Conservation (phyloP, 1,140 invertebrate species). For the Brachionus calyciflorus region DNA sequence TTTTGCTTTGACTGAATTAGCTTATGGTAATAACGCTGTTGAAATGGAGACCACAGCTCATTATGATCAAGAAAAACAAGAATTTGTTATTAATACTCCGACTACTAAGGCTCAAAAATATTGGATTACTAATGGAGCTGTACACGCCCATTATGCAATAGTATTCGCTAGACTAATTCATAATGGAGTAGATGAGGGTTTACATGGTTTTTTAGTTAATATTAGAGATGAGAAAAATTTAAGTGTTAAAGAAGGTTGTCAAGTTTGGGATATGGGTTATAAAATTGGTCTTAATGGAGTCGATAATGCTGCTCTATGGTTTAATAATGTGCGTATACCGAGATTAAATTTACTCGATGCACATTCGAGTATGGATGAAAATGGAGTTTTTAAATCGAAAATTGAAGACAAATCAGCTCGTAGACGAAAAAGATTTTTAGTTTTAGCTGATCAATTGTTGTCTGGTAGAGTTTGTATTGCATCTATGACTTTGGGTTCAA, state of each 20-base stretch:
- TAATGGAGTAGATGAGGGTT: conserved; percentile 52
- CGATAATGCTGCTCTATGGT: conserved; percentile 57
- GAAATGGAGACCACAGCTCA: conserved; percentile 60
- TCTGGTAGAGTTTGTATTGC: conserved; percentile 58
- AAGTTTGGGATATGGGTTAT: conserved; percentile 58
- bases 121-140: conserved; percentile 59
- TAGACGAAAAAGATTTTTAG: conserved; percentile 54
- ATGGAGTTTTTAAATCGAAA: conserved; percentile 49
- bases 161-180: conserved; percentile 56
- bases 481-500: conserved; percentile 54
- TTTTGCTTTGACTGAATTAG: conserved; percentile 57
- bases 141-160: conserved; percentile 56
- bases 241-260: conserved; percentile 51
- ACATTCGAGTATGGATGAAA: conserved; percentile 52
- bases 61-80: conserved; percentile 52
- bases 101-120: conserved; percentile 56
- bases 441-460: conserved; percentile 58
- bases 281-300: conserved; percentile 60
- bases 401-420: conserved; percentile 32
- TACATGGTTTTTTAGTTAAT: conserved; percentile 55
- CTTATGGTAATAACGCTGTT: conserved; percentile 59
- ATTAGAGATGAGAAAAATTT: conserved; percentile 52
- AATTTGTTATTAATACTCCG: conserved; percentile 56
- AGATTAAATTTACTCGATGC: conserved; percentile 54
- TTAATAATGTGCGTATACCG: conserved; percentile 56